Evolutionary conservation across 2,888 invertebrate genomes (phyloP).

Genomic region (Agrochola lychnidis): DNA sequence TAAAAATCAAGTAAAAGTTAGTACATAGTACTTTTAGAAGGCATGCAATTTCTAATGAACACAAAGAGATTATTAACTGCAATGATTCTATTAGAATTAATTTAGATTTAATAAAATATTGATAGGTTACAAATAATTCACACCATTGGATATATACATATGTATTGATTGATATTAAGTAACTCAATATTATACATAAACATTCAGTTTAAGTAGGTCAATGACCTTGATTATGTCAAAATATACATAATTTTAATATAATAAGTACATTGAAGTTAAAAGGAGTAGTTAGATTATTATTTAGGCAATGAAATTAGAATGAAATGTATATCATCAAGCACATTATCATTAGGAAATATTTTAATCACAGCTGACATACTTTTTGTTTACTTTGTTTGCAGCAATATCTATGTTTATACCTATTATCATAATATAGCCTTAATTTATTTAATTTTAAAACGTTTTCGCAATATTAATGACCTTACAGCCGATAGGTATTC

Average conservation of each 20-base stretch:
- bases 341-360: constrained; percentile 8
- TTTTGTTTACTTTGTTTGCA: constrained; percentile 65
- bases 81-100: background rate
- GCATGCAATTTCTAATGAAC: background rate
- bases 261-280: background rate
- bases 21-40: constrained; percentile 36
- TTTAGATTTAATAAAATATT: background rate
- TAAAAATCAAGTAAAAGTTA: constrained; percentile 35
- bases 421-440: background rate
- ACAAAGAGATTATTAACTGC: background rate
- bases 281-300: background rate
- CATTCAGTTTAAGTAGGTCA: constrained; percentile 28
- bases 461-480: background rate
- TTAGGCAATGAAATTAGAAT: constrained; percentile 3
- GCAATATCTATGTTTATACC: background rate
- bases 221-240: constrained; percentile 32
- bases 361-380: constrained; percentile 77
- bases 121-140: background rate
- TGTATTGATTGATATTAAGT: background rate
- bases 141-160: background rate
- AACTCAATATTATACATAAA: background rate
- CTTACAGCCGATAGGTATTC: background rate
- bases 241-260: constrained; percentile 1
- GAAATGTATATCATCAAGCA: background rate
- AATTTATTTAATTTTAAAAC: background rate